A percentile compares a stretch with the other conserved stretches of the same genome.
phyloP scores from a whole-genome alignment of 2,888 invertebrate genomes.

The Athalia circularis region DNA sequence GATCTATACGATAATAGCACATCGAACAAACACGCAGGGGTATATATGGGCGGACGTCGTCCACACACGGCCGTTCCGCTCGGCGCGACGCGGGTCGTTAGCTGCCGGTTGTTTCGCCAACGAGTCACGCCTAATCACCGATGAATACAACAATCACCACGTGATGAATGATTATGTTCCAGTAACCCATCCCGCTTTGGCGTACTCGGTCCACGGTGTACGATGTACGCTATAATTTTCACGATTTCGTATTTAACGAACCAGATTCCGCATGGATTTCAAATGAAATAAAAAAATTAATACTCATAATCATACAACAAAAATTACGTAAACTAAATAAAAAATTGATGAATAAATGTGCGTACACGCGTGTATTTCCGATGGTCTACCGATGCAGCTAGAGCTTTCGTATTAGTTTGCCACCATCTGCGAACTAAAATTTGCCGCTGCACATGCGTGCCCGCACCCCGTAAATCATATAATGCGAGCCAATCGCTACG shows the following conservation, averaged over 20 bases:
- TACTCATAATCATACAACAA: background rate
- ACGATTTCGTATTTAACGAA: constrained; percentile 56
- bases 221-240: constrained; percentile 51
- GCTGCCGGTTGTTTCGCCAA: constrained; percentile 60
- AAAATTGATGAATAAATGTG: too few species aligned
- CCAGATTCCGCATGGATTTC: constrained; percentile 51
- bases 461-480: background rate
- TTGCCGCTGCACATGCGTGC: background rate
- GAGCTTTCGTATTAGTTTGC: background rate
- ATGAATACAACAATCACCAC: constrained; percentile 65
- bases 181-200: constrained; percentile 55
- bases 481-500: background rate
- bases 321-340: too few species aligned
- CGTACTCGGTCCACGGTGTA: constrained; percentile 49
- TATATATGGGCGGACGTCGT: background rate
- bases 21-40: constrained; percentile 36
- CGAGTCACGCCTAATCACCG: constrained; percentile 64
- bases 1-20: constrained; percentile 4
- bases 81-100: constrained; percentile 57
- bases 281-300: background rate
- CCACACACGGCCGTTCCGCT: constrained; percentile 39
- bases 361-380: too few species aligned
- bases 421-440: background rate
- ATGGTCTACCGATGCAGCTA: background rate
- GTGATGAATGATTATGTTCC: constrained; percentile 61